Evolutionary conservation across 2,113 vertebrate genomes (phyloP).

Genomic region (Phocoena sinus): DNA sequence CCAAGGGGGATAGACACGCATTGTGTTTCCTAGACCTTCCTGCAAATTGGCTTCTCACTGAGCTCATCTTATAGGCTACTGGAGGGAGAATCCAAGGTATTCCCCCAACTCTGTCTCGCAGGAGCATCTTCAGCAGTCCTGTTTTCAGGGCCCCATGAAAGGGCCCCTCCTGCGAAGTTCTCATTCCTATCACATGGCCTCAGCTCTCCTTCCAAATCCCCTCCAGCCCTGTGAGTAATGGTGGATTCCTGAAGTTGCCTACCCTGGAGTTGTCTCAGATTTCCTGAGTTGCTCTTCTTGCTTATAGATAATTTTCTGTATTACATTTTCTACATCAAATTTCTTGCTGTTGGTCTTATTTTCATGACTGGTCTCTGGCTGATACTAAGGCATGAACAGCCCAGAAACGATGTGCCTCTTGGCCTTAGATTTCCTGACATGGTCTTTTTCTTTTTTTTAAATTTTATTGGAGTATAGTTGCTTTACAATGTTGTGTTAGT

Average conservation of each 20-base stretch:
- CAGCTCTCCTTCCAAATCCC: not conserved
- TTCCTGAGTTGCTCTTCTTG: not conserved
- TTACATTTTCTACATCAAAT: not conserved
- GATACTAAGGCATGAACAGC: not conserved
- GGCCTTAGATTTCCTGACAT: not conserved
- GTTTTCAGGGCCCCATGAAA: not conserved
- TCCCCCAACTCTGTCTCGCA: not conserved
- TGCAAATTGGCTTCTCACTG: not conserved
- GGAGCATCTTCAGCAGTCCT: not conserved
- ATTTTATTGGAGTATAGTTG: too few species aligned
- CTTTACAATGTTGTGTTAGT: too few species aligned
- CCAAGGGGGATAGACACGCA: not conserved
- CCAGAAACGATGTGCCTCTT: not conserved
- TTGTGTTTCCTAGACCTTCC: not conserved
- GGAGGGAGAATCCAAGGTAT: not conserved
- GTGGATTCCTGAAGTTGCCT: not conserved
- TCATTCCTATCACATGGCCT: not conserved
- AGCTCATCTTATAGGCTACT: not conserved
- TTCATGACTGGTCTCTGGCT: not conserved
- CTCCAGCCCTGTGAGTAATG: not conserved
- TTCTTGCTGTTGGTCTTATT: not conserved
- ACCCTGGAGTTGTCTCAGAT: not conserved
- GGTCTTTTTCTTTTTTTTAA: not conserved
- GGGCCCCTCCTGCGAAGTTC: not conserved
- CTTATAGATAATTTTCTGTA: not conserved